Evolutionary conservation across 2,888 invertebrate species (phyloP).

Genomic region (Scaptodrosophila latifasciaeformis): DNA sequence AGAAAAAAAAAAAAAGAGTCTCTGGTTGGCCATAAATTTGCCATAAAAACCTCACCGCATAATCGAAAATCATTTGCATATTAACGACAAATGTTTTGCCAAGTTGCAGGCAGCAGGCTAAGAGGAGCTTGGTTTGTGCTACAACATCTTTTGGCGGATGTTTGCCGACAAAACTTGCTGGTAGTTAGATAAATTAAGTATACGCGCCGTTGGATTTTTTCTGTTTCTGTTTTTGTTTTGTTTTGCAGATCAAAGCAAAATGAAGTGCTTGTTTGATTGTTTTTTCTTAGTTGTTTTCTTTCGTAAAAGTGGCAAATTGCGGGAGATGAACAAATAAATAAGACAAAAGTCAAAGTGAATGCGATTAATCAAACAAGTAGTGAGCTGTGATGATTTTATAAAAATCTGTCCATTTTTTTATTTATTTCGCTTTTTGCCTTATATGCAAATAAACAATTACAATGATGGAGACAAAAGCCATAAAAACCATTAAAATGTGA

Average conservation of each 20-base stretch:
- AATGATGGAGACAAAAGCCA: too few species aligned
- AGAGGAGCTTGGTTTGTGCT: background rate
- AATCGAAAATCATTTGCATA: conserved; percentile 54
- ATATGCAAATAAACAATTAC: too few species aligned
- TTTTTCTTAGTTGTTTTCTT: background rate
- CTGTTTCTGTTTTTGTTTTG: background rate
- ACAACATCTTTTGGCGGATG: too few species aligned
- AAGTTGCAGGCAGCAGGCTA: conserved; percentile 14
- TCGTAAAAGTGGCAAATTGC: too few species aligned
- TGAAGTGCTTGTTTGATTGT: background rate
- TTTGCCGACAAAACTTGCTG: conserved; percentile 5
- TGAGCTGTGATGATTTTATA: too few species aligned
- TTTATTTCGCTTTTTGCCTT: too few species aligned
- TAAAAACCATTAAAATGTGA: too few species aligned
- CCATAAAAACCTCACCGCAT: conserved; percentile 19
- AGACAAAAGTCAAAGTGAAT: too few species aligned
- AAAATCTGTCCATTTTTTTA: too few species aligned
- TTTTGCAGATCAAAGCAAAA: background rate
- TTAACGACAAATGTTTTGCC: conserved; percentile 59
- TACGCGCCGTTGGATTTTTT: conserved; percentile 39
- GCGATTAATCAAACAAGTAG: too few species aligned
- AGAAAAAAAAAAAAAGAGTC: background rate
- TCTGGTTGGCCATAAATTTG: conserved; percentile 41
- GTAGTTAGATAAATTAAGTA: conserved; percentile 38
- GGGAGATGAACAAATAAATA: too few species aligned